Conservation (phyloP, 2,797 vertebrate species). For the Silurus aristotelis region DNA sequence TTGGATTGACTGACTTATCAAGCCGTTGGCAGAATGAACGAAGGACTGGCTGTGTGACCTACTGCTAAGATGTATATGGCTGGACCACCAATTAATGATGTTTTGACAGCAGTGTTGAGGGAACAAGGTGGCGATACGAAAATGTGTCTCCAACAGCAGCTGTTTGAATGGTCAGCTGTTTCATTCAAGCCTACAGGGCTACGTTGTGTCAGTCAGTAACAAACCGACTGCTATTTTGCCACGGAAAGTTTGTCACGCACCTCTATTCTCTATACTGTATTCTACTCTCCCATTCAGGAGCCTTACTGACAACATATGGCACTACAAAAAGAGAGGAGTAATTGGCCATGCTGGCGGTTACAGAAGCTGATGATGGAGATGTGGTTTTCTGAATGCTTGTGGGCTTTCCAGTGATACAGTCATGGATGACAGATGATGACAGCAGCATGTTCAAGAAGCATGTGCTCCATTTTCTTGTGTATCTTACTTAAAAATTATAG, state of each 20-base stretch:
- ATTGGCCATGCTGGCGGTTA: constrained; percentile 6
- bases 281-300: constrained; percentile 12
- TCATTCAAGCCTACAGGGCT: constrained; percentile 7
- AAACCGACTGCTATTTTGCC: neutral
- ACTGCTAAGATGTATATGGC: neutral
- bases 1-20: neutral
- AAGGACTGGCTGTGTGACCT: neutral
- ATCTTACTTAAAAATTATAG: neutral
- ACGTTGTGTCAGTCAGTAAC: constrained; percentile 13
- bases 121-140: neutral
- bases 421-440: neutral
- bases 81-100: neutral
- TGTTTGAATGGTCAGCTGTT: constrained; percentile 20
- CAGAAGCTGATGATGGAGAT: constrained; percentile 27
- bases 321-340: neutral
- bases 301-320: neutral
- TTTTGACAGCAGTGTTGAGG: neutral
- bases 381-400: constrained; percentile 7
- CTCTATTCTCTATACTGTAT: neutral
- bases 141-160: neutral
- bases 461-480: neutral
- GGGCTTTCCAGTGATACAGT: neutral
- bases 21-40: too few relatives aligned
- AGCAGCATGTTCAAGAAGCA: neutral
- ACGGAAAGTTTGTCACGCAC: constrained; percentile 7